Conservation (phyloP, 2,888 invertebrate genomes). For the Plutella xylostella region DNA sequence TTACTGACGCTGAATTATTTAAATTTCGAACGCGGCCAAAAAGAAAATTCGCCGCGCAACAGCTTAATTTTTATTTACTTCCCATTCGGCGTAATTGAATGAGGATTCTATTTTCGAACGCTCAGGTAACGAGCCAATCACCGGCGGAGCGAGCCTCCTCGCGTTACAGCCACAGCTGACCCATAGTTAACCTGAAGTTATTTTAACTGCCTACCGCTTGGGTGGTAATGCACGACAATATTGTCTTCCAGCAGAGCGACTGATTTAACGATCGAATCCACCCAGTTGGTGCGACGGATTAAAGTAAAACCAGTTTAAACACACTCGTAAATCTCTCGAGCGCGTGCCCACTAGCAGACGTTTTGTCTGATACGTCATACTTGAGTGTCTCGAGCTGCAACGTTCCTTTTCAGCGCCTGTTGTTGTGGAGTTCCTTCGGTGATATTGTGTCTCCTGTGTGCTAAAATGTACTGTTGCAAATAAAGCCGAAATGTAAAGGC, state of each 20-base stretch:
- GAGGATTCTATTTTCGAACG: background rate
- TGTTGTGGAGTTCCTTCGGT: too few relatives aligned
- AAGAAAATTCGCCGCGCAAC: conserved; percentile 19
- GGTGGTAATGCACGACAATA: conserved; percentile 56
- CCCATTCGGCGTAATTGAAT: background rate
- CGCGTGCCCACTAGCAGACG: conserved; percentile 53
- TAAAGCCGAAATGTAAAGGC: too few relatives aligned
- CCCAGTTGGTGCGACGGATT: conserved; percentile 44
- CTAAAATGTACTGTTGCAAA: too few relatives aligned
- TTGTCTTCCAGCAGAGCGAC: conserved; percentile 56
- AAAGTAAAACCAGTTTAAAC: conserved; percentile 65
- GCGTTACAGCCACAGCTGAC: conserved; percentile 29
- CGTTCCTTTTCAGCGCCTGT: too few relatives aligned
- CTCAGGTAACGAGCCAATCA: conserved; percentile 12
- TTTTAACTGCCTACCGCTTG: conserved; percentile 48
- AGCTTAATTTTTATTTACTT: background rate
- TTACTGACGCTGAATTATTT: conserved; percentile 38
- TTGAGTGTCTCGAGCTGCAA: too few relatives aligned
- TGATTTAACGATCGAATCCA: conserved; percentile 63
- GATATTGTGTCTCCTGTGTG: too few relatives aligned
- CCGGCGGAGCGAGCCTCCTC: conserved; percentile 21
- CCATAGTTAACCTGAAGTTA: conserved; percentile 51
- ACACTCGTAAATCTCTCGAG: conserved; percentile 59
- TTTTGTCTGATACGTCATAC: conserved; percentile 32
- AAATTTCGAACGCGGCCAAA: conserved; percentile 27